Evolutionary conservation across 2,113 vertebrate genomes (phyloP), one percentile per base, ranked within the genome.

Genomic region (Archocentrus centrarchus): DNA sequence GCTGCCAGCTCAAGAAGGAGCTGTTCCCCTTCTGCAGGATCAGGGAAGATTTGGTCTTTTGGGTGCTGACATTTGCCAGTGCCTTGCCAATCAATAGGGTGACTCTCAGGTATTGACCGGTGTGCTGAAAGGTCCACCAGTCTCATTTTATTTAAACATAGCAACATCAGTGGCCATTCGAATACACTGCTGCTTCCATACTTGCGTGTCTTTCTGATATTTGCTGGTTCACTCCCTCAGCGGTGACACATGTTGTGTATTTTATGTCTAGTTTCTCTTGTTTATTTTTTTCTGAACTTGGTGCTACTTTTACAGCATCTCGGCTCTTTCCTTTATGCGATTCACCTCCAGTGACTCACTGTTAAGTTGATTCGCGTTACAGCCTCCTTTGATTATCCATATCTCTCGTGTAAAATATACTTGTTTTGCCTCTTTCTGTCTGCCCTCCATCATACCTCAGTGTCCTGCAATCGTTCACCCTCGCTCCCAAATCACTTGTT

Each of bases 31-130:
- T 83, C 63, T 27, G 75, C 60, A 76, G 75, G 64, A 91, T 90
- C 81, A 61, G 70, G 80, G 73, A 80, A 78, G 73, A 80, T 88
- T 81, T 57, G 80, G 83, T 80, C 93, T 86, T 81, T 77, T 77
- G 87, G 82, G 86, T 83, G 88, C 39, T 93, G 94, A 90, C 91
- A 93, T 93, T 93, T 93, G 44, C 77, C 77, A 87, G 86, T 75
- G 63, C 80, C 60, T 82, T 58, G 77, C 86, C 64, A 85, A 93
- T 94, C 88, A 55, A 93, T 93, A 61, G 61, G 81, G 86, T 75
- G 88, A 79, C 87, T 85, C 90, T 88, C 30, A 68, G 87, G 81
- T 92, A 94, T 93, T 90, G 92, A 94, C 79, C 27, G 6, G 47
- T 76, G 84, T 57, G 83, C 87, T 93, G 79, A 90, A 90, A 88